These are phyloP conservation scores for Ephestia elutella DNA, from an alignment of 1,140 invertebrate species.

Conservation along the genomic window DNA sequence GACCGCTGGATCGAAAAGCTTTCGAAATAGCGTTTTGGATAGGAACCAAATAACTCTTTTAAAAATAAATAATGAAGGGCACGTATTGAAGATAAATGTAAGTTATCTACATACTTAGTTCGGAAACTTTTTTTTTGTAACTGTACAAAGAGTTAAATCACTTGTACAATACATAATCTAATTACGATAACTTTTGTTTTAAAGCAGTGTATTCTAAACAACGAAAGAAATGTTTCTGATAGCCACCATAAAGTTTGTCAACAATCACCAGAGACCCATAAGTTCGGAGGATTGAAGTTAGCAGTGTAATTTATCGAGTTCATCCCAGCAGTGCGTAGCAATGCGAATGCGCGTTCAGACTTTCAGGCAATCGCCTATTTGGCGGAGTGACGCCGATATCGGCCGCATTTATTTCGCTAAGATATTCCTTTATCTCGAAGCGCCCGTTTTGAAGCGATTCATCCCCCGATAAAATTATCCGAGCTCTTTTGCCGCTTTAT, in stretches of 20 bases:
- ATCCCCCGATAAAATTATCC: slow-evolving; percentile 19
- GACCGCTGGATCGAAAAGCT: background rate
- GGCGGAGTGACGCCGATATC: slow-evolving; percentile 14
- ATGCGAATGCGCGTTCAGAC: background rate
- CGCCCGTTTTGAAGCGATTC: slow-evolving; percentile 18
- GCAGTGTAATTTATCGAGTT: background rate
- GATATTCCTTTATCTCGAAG: slow-evolving; percentile 17
- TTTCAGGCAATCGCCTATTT: slow-evolving; percentile 6
- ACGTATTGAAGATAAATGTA: too few relatives aligned
- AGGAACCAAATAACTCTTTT: background rate
- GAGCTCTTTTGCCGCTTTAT: slow-evolving; percentile 17
- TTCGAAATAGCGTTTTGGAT: background rate
- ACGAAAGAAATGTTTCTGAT: background rate
- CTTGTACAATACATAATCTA: too few relatives aligned
- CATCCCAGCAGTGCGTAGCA: slow-evolving; percentile 6
- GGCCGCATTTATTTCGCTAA: slow-evolving; percentile 18
- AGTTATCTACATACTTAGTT: too few relatives aligned
- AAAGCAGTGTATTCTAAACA: too few relatives aligned
- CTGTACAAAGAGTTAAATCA: too few relatives aligned
- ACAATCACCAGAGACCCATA: background rate
- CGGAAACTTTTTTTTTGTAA: too few relatives aligned
- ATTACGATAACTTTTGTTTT: too few relatives aligned
- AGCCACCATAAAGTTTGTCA: background rate
- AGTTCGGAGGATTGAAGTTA: background rate
- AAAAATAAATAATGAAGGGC: too few relatives aligned